Base-by-base conservation (phyloP, 2,797 vertebrate genomes). In the Rhinatrema bivittatum region DNA sequence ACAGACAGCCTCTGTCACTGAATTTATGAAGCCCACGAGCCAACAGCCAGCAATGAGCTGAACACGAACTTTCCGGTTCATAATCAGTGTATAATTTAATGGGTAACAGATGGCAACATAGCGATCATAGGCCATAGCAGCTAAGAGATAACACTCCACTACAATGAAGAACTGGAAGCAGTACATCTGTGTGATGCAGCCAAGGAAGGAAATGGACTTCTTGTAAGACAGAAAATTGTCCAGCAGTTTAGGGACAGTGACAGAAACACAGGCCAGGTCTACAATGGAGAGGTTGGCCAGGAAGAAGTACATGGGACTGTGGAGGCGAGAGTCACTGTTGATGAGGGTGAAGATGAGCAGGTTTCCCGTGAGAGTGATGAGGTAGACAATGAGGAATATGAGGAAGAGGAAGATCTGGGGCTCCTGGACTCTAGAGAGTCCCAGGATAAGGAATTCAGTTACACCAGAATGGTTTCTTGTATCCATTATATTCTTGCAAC, bases 71-170 rank as follows among this genome's bases (percentile, higher is more conserved):
- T 46, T 56, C 12, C 33, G 29, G 29, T 39, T 58, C 62, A 68
- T 72, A 31, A 72, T 57, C 9, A 53, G 25, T 2, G 58, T 34
- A 36, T 74, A 72, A 26, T 1, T 48, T 17, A 74, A 27, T n/a
- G 68, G 66, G 12, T 7, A 37, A 22, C 62, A 72, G 20, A 72
- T 72, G 18, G 68, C 69, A n/a, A 75, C 31, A 20, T 68, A 72
- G 16, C 69, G 49, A 32, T 72, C 66, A 3, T 65, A 67, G 20
- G 66, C 66, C 64, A 72, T 72, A 9, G 65, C 5, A 3, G 60
- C 67, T 9, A 70, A 62, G 12, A 72, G 52, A 21, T 59, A 70
- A 32, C 66, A 68, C 31, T 68, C 57, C 1, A 62, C 36, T 5
- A 60, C 62, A 5, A 60, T 64, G 16, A 63, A 15, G 3, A 60